A percentile compares a stretch with the other conserved stretches of the same genome.
Evolutionary conservation across 2,888 invertebrate species (phyloP).

Genomic region (Stratiomys singularior): DNA sequence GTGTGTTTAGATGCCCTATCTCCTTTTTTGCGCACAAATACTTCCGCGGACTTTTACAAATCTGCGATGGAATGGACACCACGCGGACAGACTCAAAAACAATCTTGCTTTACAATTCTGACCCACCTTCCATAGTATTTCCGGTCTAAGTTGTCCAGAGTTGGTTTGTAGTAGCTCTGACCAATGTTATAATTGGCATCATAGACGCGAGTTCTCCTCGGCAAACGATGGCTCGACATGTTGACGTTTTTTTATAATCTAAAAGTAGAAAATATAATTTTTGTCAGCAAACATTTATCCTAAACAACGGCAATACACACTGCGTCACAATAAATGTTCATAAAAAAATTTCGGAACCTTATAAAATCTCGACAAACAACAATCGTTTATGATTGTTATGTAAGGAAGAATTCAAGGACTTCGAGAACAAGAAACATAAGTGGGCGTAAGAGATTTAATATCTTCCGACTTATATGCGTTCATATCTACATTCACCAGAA

Average conservation of each 20-base stretch:
- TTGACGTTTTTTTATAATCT: conserved; percentile 21
- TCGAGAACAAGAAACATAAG: not conserved
- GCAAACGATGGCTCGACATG: conserved; percentile 52
- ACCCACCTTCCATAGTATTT: conserved; percentile 71
- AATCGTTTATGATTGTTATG: not conserved
- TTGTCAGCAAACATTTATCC: not conserved
- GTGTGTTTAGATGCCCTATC: no score
- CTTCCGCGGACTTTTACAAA: no score
- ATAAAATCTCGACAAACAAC: not conserved
- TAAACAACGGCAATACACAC: not conserved
- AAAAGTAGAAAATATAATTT: conserved; percentile 10
- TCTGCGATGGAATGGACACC: no score
- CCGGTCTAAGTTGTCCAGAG: conserved; percentile 79
- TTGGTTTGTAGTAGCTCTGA: conserved; percentile 83
- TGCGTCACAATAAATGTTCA: not conserved
- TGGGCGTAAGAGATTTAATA: not conserved
- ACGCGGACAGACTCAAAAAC: no score
- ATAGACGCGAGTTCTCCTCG: conserved; percentile 81
- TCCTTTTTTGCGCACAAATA: no score
- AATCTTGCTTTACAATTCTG: no score
- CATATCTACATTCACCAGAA: conserved; percentile 6
- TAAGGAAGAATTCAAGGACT: conserved; percentile 8
- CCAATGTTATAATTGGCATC: conserved; percentile 88
- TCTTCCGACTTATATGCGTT: not conserved
- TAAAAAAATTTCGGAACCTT: not conserved